A percentile compares a stretch with the other conserved stretches of the same genome.
Evolutionary conservation across 2,113 vertebrate genomes (phyloP).

Genomic region (Pterocles burchelli): DNA sequence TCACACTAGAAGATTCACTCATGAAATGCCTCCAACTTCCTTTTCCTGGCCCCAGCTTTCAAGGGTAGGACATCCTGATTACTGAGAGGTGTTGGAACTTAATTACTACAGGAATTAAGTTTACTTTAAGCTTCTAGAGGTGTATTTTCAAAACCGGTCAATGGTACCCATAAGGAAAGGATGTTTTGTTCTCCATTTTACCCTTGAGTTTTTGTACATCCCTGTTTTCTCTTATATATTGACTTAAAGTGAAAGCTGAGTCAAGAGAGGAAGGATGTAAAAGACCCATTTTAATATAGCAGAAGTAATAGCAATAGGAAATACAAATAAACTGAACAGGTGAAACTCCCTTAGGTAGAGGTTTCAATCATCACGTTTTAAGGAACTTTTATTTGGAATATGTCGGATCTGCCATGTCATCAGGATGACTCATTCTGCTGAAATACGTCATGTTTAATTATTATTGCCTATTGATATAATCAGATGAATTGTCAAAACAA

Average conservation of each 20-base stretch:
- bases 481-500: slow-evolving; percentile 63
- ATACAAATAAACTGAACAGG: not conserved
- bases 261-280: not conserved
- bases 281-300: not conserved
- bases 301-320: not conserved
- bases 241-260: not conserved
- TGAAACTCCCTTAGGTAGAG: not conserved
- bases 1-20: not conserved
- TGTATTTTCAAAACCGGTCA: not conserved
- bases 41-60: not conserved
- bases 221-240: not conserved
- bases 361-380: slow-evolving; percentile 25
- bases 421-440: slow-evolving; percentile 42
- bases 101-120: not conserved
- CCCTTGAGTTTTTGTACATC: not conserved
- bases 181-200: not conserved
- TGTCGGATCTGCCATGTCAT: slow-evolving; percentile 48
- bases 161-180: not conserved
- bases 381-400: slow-evolving; percentile 25
- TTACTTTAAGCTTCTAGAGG: not conserved
- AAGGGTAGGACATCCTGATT: not conserved
- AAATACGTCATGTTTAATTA: slow-evolving; percentile 48
- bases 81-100: not conserved
- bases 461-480: slow-evolving; percentile 61
- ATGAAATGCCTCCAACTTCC: not conserved